These are phyloP conservation scores for Choristoneura fumiferana DNA, from an alignment of 1,140 invertebrate genomes.

Conservation along the genomic window DNA sequence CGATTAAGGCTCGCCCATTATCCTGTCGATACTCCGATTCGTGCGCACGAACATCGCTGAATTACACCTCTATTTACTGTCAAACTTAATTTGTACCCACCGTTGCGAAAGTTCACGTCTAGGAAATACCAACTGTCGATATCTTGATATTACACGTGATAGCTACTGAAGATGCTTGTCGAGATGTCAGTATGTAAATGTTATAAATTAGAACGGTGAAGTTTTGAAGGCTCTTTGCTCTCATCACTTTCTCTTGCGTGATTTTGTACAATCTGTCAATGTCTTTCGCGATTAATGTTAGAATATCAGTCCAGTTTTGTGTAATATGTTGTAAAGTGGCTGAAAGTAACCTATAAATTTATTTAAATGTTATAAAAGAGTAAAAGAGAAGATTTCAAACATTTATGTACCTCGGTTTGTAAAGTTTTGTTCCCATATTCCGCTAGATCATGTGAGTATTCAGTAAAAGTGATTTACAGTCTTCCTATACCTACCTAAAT, in stretches of 20 bases:
- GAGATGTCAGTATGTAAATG: too few species aligned
- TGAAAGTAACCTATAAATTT: too few species aligned
- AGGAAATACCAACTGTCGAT: background rate
- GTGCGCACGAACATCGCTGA: slow-evolving; percentile 73
- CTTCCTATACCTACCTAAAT: too few species aligned
- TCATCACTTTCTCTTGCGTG: background rate
- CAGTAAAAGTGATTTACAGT: too few species aligned
- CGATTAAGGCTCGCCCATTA: slow-evolving; percentile 54
- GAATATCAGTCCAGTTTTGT: too few species aligned
- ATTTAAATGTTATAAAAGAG: too few species aligned
- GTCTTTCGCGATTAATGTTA: background rate
- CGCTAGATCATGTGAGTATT: too few species aligned
- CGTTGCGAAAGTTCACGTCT: slow-evolving; percentile 54
- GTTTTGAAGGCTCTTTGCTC: background rate
- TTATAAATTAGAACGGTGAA: too few species aligned
- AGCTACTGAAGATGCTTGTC: background rate
- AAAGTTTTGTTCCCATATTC: too few species aligned
- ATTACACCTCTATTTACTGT: slow-evolving; percentile 73
- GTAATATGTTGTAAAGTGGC: too few species aligned
- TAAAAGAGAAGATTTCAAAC: too few species aligned
- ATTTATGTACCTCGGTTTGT: too few species aligned
- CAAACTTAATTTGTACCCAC: slow-evolving; percentile 69
- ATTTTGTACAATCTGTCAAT: background rate
- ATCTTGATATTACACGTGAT: background rate
- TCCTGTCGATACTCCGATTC: slow-evolving; percentile 69